Conservation (phyloP, 2,797 vertebrate genomes). For the Petrocephalus schoutedeni region DNA sequence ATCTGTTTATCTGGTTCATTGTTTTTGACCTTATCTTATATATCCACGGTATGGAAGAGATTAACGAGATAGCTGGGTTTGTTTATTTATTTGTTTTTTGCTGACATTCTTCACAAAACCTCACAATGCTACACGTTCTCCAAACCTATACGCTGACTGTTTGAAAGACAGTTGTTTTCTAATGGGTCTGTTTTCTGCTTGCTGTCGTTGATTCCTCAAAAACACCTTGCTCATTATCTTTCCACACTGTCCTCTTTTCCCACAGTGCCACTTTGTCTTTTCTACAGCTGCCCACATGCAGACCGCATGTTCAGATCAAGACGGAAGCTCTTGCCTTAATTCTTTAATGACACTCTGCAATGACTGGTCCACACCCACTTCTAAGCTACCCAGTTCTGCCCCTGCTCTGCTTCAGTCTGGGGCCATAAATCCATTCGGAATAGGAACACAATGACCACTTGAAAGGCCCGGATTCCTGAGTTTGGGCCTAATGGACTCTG, state of each 20-base stretch:
- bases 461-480: conserved; percentile 42
- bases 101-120: not conserved
- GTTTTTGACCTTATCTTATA: not conserved
- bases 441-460: conserved; percentile 43
- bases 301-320: conserved; percentile 33
- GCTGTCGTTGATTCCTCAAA: not conserved
- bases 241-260: not conserved
- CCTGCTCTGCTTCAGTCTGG: conserved; percentile 42
- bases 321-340: conserved; percentile 39
- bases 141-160: not conserved
- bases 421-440: conserved; percentile 51
- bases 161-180: not conserved
- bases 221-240: not conserved
- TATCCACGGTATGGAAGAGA: conserved; percentile 39
- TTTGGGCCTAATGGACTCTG: conserved; percentile 45
- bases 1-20: not conserved
- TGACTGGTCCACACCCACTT: conserved; percentile 40
- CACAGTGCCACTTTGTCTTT: not conserved
- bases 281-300: not conserved
- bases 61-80: conserved; percentile 29
- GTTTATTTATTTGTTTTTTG: not conserved
- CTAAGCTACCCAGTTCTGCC: conserved; percentile 43
- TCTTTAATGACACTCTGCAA: conserved; percentile 29
- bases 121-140: not conserved
- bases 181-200: not conserved